Base-by-base conservation (phyloP, 2,888 invertebrate genomes). In the Ormyrus labotus region DNA sequence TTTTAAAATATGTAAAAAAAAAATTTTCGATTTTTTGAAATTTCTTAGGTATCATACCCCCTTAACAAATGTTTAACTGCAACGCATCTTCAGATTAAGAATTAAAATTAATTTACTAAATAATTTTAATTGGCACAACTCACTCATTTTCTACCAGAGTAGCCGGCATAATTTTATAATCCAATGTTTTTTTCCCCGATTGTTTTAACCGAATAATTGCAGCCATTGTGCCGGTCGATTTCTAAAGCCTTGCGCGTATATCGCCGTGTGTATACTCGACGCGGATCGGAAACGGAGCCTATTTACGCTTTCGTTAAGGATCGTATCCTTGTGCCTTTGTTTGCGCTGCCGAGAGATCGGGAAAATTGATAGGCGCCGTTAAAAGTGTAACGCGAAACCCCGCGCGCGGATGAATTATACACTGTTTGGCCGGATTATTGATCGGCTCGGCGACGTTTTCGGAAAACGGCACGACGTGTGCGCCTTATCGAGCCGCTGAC, bases 401-500 rank as follows among this genome's bases (percentile, higher is more conserved):
- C 34, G 19, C 19, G 34, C 34, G 34, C 34, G 34, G 34, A 34
- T 34, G 34, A 34, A 34, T 34, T 4, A 4, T 4, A 4, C 50
- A 50, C 10, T 48, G 34, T 5, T 63, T 48, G 73, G 11, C 55
- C 47, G 13, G 48, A 48, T 45, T 13, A 60, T 58, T 2, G 13
- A 48, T 53, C 61, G 61, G 61, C 55, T 50, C 19, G 48, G 50
- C 50, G 64, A 64, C 57, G 58, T 63, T 77, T 69, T 63, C 63
- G 57, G 50, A 10, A 71, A 58, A 13, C 19, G 7, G 5, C 6
- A 5, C 45, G 34, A 7, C 6, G 8, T 9, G 3, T 13, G 45
- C 10, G 63, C 50, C 64, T 70, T 57, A 19, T 77, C 67, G 48
- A 61, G 55, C 6, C 19, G 51, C 3, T 77, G 70, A 64, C 70